Percentiles rank a stretch among this genome's conserved stretches.
These are phyloP conservation scores for Scrobipalpa atriplicella DNA, from an alignment of 2,888 invertebrate genomes.

Conservation along the genomic window DNA sequence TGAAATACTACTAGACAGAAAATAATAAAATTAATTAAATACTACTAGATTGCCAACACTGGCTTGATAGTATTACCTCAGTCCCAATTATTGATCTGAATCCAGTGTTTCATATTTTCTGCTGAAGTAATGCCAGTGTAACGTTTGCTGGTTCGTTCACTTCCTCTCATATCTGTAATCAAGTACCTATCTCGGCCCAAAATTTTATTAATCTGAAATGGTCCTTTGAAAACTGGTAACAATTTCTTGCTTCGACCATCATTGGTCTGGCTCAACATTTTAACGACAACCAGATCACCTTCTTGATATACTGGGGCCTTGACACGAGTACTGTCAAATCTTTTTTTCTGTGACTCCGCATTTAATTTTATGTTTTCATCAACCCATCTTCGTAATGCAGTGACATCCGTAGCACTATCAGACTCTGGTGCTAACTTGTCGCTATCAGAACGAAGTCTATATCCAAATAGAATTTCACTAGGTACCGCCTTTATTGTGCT, in stretches of 20 bases:
- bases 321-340: slow-evolving; percentile 33
- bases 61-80: too few relatives aligned
- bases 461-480: slow-evolving; percentile 41
- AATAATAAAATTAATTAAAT: too few relatives aligned
- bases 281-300: slow-evolving; percentile 34
- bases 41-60: too few relatives aligned
- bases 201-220: slow-evolving; percentile 32
- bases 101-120: slow-evolving; percentile 32
- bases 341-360: slow-evolving; percentile 36
- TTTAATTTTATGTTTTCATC: slow-evolving; percentile 40
- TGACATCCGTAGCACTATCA: slow-evolving; percentile 28
- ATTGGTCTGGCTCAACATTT: slow-evolving; percentile 33
- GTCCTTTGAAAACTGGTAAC: slow-evolving; percentile 33
- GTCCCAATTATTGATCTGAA: slow-evolving; percentile 24
- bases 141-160: slow-evolving; percentile 25
- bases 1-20: too few relatives aligned
- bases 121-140: slow-evolving; percentile 17
- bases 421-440: slow-evolving; percentile 30
- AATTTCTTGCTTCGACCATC: slow-evolving; percentile 33
- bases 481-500: slow-evolving; percentile 41
- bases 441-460: slow-evolving; percentile 33
- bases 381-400: slow-evolving; percentile 41
- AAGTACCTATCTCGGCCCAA: slow-evolving; percentile 30
- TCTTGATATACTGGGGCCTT: slow-evolving; percentile 22
- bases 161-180: slow-evolving; percentile 31